Evolutionary conservation across 2,113 vertebrate species (phyloP), one percentile per base, ranked within the genome.

Genomic region (Cisticola juncidis): DNA sequence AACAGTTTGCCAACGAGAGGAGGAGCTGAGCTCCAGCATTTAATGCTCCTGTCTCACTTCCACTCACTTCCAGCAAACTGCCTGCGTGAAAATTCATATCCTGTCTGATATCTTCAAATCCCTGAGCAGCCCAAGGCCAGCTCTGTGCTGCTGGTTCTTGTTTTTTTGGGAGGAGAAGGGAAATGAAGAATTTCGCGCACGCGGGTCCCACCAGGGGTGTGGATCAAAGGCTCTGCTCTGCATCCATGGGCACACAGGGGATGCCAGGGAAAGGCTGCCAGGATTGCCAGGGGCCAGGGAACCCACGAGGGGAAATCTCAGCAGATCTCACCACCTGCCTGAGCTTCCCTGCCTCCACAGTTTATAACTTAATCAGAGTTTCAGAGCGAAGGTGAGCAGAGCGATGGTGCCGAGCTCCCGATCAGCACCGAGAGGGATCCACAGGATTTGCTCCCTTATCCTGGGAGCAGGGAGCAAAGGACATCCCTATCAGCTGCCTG

Each of bases 161-260:
- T 0, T 17, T 65, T 69, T 62, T 4, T 2, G 22, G 64, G 20
- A 88, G 47, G 3, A 87, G 62, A 81, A 82, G 81, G 73, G 87
- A 96, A 95, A 91, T 91, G 9, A 74, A 69, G 50, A 25, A 61
- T 81, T 92, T 54, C 4, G 1, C 0, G 0, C 17, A 35, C 0
- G 0, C 8, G 18, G 33, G 22, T 73, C 58, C 85, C 0, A 0
- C 22, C 4, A 1, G 45, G 1, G 0, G 31, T 36, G 40, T 11
- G 56, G 69, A 84, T 62, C 12, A 33, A 87, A 42, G 2, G 3
- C 72, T 66, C 80, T 54, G 53, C 45, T 72, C 44, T 1, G 2
- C 0, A 0, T 31, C n/a, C n/a, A 19, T 25, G 14, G 11, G 45
- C 42, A 17, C 8, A 9, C 3, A 5, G 50, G 66, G 25, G 80